These are phyloP conservation scores for Tapirus terrestris DNA, from an alignment of 2,113 vertebrate species.

Conservation along the genomic window DNA sequence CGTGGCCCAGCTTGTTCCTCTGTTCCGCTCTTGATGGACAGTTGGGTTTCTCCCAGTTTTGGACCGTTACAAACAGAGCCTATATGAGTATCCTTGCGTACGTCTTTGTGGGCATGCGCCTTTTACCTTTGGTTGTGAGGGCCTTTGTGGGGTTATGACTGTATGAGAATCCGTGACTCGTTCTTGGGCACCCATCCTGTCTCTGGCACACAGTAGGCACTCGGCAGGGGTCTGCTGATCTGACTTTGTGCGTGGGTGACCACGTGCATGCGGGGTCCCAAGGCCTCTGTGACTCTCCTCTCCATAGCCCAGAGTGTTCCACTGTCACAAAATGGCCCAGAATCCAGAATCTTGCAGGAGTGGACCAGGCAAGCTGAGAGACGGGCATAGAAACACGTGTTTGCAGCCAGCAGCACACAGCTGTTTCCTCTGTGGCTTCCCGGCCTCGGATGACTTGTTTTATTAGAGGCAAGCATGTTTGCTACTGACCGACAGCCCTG, in stretches of 20 bases:
- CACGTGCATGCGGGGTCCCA: fast-evolving
- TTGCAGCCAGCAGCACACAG: conserved; percentile 78
- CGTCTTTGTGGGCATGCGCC: not conserved
- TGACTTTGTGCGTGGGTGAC: fast-evolving
- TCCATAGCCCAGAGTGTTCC: not conserved
- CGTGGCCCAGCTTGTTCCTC: no score
- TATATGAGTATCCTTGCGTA: fast-evolving
- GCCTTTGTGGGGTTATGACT: fast-evolving
- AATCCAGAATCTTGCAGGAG: not conserved
- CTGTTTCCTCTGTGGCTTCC: conserved; percentile 79
- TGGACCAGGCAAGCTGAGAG: not conserved
- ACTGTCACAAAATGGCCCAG: not conserved
- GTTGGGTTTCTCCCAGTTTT: not conserved
- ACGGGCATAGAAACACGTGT: not conserved
- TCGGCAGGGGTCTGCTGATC: fast-evolving
- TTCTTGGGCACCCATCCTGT: not conserved
- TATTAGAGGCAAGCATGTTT: conserved; percentile 66
- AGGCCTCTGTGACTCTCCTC: not conserved
- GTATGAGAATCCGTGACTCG: fast-evolving
- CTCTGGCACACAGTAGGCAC: not conserved
- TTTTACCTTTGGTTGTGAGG: no score
- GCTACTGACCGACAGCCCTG: conserved; percentile 74
- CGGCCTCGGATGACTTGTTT: conserved; percentile 77
- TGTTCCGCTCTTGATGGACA: fast-evolving
- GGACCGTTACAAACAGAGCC: fast-evolving